Evolutionary conservation across 2,797 vertebrate species (phyloP).

Genomic region (Sphenodon punctatus): DNA sequence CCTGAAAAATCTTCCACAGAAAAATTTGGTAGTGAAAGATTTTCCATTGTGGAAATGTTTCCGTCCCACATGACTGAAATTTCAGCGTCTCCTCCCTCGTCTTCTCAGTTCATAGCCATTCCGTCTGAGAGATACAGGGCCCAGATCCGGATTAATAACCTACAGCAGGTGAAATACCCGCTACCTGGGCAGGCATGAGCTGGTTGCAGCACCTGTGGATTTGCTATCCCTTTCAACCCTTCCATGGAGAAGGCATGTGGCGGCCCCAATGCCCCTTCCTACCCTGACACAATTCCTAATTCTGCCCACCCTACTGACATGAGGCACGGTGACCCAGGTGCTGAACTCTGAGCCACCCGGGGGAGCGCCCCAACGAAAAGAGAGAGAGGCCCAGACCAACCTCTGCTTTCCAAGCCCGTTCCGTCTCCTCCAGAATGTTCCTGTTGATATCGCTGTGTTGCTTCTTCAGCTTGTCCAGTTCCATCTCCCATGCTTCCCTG

Average conservation of each 20-base stretch:
- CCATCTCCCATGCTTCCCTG: slow-evolving; percentile 81
- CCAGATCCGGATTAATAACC: accelerated
- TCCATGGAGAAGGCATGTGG: no score
- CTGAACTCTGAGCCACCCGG: no score
- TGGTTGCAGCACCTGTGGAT: background rate
- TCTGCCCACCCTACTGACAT: no score
- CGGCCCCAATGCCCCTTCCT: background rate
- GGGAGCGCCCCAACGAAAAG: background rate
- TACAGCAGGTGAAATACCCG: background rate
- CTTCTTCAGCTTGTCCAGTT: slow-evolving; percentile 78
- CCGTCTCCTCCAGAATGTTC: slow-evolving; percentile 78
- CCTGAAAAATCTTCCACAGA: no score
- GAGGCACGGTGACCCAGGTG: background rate
- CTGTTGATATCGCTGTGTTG: slow-evolving; percentile 78
- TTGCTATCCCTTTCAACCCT: no score
- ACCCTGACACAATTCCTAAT: background rate
- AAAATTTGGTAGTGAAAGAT: no score
- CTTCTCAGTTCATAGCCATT: no score
- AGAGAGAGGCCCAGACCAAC: slow-evolving; percentile 42
- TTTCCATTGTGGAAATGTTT: no score
- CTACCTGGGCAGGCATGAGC: no score
- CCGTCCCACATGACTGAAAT: no score
- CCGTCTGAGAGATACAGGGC: accelerated
- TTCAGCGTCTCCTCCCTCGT: no score
- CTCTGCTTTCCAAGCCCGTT: slow-evolving; percentile 80